A percentile compares a stretch with the other conserved stretches of the same genome.
Evolutionary conservation across 1,140 invertebrate species (phyloP).

Genomic region (Drosophila kepulauana): DNA sequence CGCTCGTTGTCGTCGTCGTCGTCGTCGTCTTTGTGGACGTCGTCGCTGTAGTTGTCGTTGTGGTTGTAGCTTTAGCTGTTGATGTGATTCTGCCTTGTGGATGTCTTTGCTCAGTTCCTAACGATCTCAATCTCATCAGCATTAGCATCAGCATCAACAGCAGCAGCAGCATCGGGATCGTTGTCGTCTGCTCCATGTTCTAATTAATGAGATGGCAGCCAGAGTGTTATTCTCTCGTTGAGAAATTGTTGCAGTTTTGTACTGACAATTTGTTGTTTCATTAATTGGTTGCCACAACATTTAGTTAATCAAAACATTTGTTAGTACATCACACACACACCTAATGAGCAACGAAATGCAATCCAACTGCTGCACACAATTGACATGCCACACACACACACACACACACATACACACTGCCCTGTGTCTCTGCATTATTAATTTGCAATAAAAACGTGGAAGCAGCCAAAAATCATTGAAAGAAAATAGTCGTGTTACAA

Average conservation of each 20-base stretch:
- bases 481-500: conserved; percentile 34
- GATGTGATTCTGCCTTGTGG: conserved; percentile 9
- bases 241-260: conserved; percentile 68
- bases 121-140: conserved; percentile 51
- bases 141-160: conserved; percentile 10
- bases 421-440: conserved; percentile 72
- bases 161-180: not conserved
- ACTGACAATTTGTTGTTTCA: conserved; percentile 64
- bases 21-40: conserved; percentile 27
- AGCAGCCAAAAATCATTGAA: conserved; percentile 35
- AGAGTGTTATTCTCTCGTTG: conserved; percentile 25
- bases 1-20: conserved; percentile 49
- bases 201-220: conserved; percentile 72
- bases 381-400: conserved; percentile 53
- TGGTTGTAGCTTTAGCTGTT: conserved; percentile 9
- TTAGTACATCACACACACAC: conserved; percentile 51
- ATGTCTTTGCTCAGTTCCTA: conserved; percentile 60
- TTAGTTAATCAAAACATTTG: conserved; percentile 83
- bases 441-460: conserved; percentile 82
- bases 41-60: conserved; percentile 15
- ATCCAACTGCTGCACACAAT: conserved; percentile 67
- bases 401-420: conserved; percentile 11
- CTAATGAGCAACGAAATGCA: conserved; percentile 51
- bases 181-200: conserved; percentile 69
- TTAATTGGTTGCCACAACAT: conserved; percentile 75